phyloP scores from a whole-genome alignment of 2,113 vertebrate species.

The Oreochromis niloticus region DNA sequence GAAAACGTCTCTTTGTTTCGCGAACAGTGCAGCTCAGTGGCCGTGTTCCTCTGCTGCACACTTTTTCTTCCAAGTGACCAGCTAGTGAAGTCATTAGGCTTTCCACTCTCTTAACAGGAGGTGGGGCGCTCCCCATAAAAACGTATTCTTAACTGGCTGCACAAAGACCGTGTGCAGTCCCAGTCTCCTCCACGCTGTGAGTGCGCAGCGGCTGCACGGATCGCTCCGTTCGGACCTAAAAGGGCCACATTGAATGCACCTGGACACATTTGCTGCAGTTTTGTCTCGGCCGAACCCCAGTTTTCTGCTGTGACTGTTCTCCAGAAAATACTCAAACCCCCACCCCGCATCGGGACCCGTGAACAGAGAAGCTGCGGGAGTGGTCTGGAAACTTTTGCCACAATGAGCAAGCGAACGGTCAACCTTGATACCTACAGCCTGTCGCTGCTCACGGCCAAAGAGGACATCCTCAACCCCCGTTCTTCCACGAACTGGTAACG shows the following conservation, averaged over 20 bases:
- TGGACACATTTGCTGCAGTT: neutral
- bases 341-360: conserved; percentile 31
- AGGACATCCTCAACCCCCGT: conserved; percentile 78
- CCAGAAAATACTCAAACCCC: neutral
- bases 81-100: conserved; percentile 62
- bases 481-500: conserved; percentile 79
- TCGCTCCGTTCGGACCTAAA: conserved; percentile 23
- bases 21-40: neutral
- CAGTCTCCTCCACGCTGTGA: conserved; percentile 42
- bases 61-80: conserved; percentile 26
- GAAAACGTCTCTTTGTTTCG: neutral
- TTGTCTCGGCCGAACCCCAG: neutral
- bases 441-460: conserved; percentile 79
- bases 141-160: conserved; percentile 47
- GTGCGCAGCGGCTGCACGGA: conserved; percentile 31
- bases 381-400: conserved; percentile 50
- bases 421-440: conserved; percentile 80
- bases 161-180: conserved; percentile 56
- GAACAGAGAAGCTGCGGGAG: conserved; percentile 48
- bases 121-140: conserved; percentile 66
- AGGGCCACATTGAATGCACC: conserved; percentile 40
- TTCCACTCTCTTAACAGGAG: conserved; percentile 67
- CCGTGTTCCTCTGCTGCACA: neutral
- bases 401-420: conserved; percentile 66
- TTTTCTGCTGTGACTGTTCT: conserved; percentile 19